Conservation (phyloP, 1,140 invertebrate genomes). For the Drosophila jambulina region DNA sequence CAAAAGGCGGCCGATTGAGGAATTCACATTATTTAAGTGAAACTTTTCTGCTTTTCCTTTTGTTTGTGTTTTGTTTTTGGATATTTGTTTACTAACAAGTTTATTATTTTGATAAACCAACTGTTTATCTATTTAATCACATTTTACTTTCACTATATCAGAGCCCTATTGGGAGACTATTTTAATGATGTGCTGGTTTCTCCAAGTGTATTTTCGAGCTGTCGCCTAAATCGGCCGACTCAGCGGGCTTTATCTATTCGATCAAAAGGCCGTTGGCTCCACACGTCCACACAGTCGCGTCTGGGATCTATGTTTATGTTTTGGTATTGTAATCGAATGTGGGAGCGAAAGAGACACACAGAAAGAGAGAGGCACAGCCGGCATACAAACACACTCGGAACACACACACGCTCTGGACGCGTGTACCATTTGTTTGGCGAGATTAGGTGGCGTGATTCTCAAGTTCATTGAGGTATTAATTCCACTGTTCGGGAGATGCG, state of each 20-base stretch:
- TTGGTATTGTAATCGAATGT: slow-evolving; percentile 31
- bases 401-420: slow-evolving; percentile 57
- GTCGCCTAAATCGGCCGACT: slow-evolving; percentile 31
- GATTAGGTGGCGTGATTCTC: slow-evolving; percentile 84
- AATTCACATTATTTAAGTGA: neutral
- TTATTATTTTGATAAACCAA: neutral
- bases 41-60: neutral
- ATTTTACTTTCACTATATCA: slow-evolving; percentile 2
- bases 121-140: neutral
- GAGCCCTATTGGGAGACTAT: too few species aligned
- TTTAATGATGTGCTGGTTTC: slow-evolving; percentile 4
- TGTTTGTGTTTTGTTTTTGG: neutral
- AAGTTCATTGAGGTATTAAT: slow-evolving; percentile 80
- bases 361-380: slow-evolving; percentile 16
- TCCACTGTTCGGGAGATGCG: slow-evolving; percentile 24
- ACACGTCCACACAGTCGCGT: slow-evolving; percentile 15
- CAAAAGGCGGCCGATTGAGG: neutral
- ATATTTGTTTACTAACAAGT: slow-evolving; percentile 4
- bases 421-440: slow-evolving; percentile 72
- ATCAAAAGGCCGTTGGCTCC: slow-evolving; percentile 43
- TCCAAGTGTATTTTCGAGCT: slow-evolving; percentile 7
- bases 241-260: slow-evolving; percentile 21
- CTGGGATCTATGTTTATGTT: slow-evolving; percentile 58
- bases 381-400: slow-evolving; percentile 16
- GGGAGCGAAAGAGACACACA: slow-evolving; percentile 23